Percentiles rank a stretch among this genome's conserved stretches.
phyloP scores from a whole-genome alignment of 2,888 invertebrate genomes.

The Luperina testacea region DNA sequence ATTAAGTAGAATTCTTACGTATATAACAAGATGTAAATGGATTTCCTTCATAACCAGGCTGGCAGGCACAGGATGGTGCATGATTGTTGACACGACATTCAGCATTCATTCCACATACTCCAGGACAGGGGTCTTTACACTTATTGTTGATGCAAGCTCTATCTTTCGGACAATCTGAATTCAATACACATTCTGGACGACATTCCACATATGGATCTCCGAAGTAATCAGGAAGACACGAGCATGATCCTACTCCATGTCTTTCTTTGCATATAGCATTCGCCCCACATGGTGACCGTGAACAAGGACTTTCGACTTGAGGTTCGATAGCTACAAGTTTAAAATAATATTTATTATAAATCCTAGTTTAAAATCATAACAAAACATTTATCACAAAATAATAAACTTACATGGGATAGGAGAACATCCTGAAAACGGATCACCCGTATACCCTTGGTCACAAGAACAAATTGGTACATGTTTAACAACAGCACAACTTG shows the following conservation, averaged over 20 bases:
- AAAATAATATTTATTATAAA: constrained; percentile 30
- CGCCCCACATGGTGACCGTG: constrained; percentile 95
- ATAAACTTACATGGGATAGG: constrained; percentile 89
- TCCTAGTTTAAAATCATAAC: background rate
- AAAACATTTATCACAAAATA: background rate
- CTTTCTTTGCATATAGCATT: constrained; percentile 96
- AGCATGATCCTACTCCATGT: constrained; percentile 95
- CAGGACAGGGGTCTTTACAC: constrained; percentile 95
- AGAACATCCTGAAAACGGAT: constrained; percentile 94
- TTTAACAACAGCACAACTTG: constrained; percentile 92
- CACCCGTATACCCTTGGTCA: constrained; percentile 92
- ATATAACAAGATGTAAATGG: constrained; percentile 93
- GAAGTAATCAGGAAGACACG: constrained; percentile 94
- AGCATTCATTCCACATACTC: constrained; percentile 95
- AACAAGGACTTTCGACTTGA: constrained; percentile 91
- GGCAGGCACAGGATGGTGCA: constrained; percentile 94
- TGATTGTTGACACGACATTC: constrained; percentile 96
- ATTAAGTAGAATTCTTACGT: constrained; percentile 74
- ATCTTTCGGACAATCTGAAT: constrained; percentile 94
- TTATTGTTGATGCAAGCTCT: constrained; percentile 95
- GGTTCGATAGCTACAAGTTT: constrained; percentile 89
- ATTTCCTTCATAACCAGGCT: constrained; percentile 94
- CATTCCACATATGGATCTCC: constrained; percentile 96
- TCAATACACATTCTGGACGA: constrained; percentile 96
- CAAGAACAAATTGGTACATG: constrained; percentile 94